Evolutionary conservation across 2,113 vertebrate species (phyloP).

Genomic region (Phalacrocorax brasilianus): DNA sequence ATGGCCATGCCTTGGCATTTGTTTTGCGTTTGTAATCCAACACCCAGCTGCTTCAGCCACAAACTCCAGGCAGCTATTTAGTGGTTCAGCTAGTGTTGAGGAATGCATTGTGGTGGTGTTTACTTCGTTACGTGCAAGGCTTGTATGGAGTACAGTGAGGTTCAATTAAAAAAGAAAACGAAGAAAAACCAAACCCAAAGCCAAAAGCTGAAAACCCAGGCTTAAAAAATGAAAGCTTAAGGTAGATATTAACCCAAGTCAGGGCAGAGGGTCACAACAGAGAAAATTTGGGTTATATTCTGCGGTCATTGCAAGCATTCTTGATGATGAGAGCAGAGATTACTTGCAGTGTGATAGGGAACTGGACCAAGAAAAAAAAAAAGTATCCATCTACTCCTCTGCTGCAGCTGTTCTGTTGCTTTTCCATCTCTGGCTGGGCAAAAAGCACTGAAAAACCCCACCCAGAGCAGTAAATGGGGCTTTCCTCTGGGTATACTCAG

Average conservation of each 20-base stretch:
- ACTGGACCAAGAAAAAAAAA: background rate
- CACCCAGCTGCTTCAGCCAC: conserved; percentile 58
- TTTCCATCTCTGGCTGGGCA: conserved; percentile 14
- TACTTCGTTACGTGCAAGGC: background rate
- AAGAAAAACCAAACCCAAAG: background rate
- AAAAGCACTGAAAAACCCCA: background rate
- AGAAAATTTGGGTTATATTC: background rate
- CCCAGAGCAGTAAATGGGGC: background rate
- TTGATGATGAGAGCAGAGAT: conserved; percentile 42
- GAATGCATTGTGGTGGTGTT: conserved; percentile 62
- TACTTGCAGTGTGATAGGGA: conserved; percentile 45
- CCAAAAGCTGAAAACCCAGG: background rate
- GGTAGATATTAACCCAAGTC: background rate
- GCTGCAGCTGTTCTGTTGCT: conserved; percentile 55
- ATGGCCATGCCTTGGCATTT: conserved; percentile 59
- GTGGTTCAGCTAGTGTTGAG: conserved; percentile 40
- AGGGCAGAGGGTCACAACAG: background rate
- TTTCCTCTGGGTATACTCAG: background rate
- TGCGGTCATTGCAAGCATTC: conserved; percentile 12
- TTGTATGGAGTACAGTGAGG: background rate
- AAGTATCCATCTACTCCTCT: background rate
- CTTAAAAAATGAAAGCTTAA: background rate
- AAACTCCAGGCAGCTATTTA: conserved; percentile 50
- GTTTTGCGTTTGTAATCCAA: conserved; percentile 61
- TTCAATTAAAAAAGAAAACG: background rate